Conservation (phyloP, 2,113 vertebrate species). For the Hystrix cristata region DNA sequence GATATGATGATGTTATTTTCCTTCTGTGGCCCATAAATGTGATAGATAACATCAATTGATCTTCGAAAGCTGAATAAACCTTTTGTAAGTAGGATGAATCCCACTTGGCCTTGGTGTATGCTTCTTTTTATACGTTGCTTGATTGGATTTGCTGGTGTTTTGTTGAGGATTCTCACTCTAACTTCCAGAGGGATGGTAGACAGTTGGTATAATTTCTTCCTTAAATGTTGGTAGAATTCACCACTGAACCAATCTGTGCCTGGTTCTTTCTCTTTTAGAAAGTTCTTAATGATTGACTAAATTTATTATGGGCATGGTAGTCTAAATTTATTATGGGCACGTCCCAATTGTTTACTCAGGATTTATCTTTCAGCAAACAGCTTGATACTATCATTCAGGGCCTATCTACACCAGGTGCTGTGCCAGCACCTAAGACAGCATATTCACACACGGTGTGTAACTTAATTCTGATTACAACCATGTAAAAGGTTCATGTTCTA, state of each 20-base stretch:
- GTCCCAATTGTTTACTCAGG: background rate
- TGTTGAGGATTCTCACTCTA: background rate
- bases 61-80: background rate
- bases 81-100: background rate
- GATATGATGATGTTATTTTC: background rate
- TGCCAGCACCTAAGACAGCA: background rate
- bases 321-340: background rate
- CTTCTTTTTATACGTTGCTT: background rate
- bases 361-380: background rate
- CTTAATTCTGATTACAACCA: background rate
- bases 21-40: background rate
- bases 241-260: background rate
- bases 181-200: background rate
- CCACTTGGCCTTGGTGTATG: background rate
- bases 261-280: background rate
- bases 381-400: background rate
- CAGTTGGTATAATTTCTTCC: background rate
- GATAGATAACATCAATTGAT: conserved; percentile 5
- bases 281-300: background rate
- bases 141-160: background rate
- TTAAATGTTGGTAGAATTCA: conserved; percentile 11
- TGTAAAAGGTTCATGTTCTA: background rate
- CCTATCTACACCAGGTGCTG: background rate
- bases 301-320: background rate
- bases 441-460: background rate